Evolutionary conservation across 2,113 vertebrate genomes (phyloP).

Genomic region (Suncus etruscus): DNA sequence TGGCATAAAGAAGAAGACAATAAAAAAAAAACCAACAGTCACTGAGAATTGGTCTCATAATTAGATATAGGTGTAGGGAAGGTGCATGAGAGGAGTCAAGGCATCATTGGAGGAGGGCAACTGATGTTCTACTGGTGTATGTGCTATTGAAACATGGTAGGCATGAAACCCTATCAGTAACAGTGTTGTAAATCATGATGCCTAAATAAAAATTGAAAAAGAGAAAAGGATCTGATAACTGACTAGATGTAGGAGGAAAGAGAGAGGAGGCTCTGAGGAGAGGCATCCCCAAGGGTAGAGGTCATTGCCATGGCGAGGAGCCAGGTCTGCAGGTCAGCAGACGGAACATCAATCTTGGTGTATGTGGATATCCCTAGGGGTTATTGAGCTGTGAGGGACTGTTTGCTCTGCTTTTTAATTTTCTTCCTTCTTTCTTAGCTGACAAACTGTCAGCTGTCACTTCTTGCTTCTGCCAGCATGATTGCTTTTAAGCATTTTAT

Average conservation of each 20-base stretch:
- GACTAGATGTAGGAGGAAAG: background rate
- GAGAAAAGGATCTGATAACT: background rate
- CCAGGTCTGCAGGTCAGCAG: background rate
- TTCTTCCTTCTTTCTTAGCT: slow-evolving; percentile 44
- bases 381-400: background rate
- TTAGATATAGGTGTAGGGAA: too few species aligned
- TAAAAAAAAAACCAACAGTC: too few species aligned
- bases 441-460: slow-evolving; percentile 61
- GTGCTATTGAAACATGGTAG: too few species aligned
- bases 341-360: background rate
- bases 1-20: too few species aligned
- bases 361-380: background rate
- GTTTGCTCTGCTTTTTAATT: slow-evolving; percentile 54
- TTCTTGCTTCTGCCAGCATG: slow-evolving; percentile 12
- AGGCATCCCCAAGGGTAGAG: background rate
- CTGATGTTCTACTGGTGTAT: too few species aligned
- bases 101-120: too few species aligned
- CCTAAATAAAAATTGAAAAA: too few species aligned
- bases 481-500: background rate
- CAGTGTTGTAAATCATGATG: too few species aligned
- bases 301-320: background rate
- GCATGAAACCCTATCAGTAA: too few species aligned
- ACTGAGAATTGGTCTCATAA: too few species aligned
- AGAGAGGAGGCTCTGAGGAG: background rate
- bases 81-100: too few species aligned